Evolutionary conservation across 2,797 vertebrate genomes (phyloP), one percentile per base, ranked within the genome.

Genomic region (Brachymystax lenok): DNA sequence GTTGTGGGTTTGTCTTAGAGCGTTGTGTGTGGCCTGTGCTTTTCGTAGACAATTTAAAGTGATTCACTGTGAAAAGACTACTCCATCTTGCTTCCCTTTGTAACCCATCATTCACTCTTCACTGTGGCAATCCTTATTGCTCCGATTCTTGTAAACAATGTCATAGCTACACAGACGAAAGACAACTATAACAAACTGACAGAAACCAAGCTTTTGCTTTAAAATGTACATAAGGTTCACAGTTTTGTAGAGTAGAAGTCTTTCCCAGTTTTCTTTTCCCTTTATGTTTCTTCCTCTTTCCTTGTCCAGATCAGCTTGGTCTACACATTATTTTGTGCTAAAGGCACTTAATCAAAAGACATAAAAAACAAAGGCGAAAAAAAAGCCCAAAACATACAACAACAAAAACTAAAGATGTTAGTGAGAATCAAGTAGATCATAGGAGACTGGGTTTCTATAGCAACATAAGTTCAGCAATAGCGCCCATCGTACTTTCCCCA

Each of bases 271-370:
- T 24, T 69, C 59, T 83, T 66, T 89, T 87, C 82, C 83, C 82
- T 91, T 90, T 82, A 64, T 14, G 33, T 56, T 14, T 78, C 67
- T 81, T 83, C 66, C 80, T 59, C n/a, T 80, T 85, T 64, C 77
- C 63, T 84, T 70, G 77, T 54, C 81, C 50, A 84, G 83, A 90
- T 87, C 88, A 84, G 87, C 85, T 82, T 84, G 68, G 74, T 88
- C 84, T 88, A 88, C 70, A 84, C 80, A 76, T 74, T 87, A 76
- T 85, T 90, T 83, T 91, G 92, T 80, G 86, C 94, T 94, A 95
- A 97, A 98, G 97, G 97, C 97, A 98, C 97, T 98, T 97, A 93
- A 90, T 92, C 68, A 81, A 91, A 92, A 91, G 88, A 94, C 92
- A 91, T 78, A 83, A 88, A 88, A 86, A 76, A 74, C 24, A 73